phyloP scores from a whole-genome alignment of 1,140 invertebrate species.

The Leptopilina clavipes region DNA sequence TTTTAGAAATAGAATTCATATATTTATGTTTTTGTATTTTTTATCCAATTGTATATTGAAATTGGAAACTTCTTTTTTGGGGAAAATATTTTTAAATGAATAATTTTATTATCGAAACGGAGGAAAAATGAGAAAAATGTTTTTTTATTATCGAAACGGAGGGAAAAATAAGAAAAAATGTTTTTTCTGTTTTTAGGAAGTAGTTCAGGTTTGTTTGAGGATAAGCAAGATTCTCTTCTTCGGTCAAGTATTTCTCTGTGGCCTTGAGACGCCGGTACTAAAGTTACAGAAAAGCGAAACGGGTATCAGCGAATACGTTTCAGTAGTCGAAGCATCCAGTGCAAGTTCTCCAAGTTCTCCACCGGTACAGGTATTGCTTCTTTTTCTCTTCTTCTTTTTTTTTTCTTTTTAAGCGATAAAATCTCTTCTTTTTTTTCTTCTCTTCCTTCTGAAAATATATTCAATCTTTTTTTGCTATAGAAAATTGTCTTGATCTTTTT shows the following conservation, averaged over 20 bases:
- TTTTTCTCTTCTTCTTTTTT: conserved; percentile 28
- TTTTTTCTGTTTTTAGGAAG: conserved; percentile 74
- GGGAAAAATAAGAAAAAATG: too few relatives aligned
- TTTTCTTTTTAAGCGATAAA: conserved; percentile 14
- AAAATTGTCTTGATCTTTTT: too few relatives aligned
- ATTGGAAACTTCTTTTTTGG: too few relatives aligned
- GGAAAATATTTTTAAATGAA: too few relatives aligned
- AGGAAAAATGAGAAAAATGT: not conserved
- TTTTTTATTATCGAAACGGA: too few relatives aligned
- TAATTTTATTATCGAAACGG: too few relatives aligned
- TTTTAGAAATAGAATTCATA: too few relatives aligned
- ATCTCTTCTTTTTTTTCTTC: not conserved
- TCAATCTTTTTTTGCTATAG: not conserved
- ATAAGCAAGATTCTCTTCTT: conserved; percentile 87
- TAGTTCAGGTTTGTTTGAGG: conserved; percentile 83
- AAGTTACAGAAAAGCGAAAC: conserved; percentile 81
- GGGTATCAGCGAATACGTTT: conserved; percentile 81
- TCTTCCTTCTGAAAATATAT: too few relatives aligned
- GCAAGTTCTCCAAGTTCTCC: conserved; percentile 74
- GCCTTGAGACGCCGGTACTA: conserved; percentile 90
- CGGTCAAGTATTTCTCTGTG: conserved; percentile 91
- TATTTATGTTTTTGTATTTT: too few relatives aligned
- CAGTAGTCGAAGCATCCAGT: conserved; percentile 78
- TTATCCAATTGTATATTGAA: too few relatives aligned
- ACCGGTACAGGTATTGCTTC: conserved; percentile 76